These are phyloP conservation scores for Lophius americanus DNA, from an alignment of 2,797 vertebrate species.

Conservation along the genomic window DNA sequence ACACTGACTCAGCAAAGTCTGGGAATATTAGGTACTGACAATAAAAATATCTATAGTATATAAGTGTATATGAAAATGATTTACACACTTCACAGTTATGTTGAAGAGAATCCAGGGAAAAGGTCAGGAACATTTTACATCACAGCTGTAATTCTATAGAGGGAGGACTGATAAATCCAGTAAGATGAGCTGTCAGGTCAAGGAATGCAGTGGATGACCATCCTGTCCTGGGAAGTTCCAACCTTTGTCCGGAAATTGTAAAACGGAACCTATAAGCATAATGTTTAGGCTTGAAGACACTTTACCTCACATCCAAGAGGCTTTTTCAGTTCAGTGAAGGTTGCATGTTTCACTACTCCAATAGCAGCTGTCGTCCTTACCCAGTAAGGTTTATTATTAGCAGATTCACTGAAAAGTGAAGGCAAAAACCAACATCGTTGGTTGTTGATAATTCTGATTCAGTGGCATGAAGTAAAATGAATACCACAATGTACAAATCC, in stretches of 20 bases:
- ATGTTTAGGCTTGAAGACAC: no score
- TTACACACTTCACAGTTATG: not conserved
- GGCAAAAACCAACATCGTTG: no score
- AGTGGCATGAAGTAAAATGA: not conserved
- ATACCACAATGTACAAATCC: not conserved
- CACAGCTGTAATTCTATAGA: not conserved
- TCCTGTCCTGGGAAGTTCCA: conserved; percentile 8
- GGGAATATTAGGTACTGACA: not conserved
- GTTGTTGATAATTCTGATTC: not conserved
- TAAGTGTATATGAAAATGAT: not conserved
- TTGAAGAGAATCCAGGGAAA: not conserved
- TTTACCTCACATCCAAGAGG: no score
- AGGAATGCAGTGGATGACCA: not conserved
- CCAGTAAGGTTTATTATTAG: not conserved
- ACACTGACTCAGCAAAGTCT: not conserved
- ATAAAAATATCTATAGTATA: not conserved
- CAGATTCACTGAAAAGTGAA: not conserved
- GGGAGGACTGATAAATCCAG: not conserved
- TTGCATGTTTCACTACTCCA: not conserved
- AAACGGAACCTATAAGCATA: not conserved
- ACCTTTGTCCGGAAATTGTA: conserved; percentile 1
- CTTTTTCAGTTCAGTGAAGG: not conserved
- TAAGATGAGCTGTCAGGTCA: not conserved
- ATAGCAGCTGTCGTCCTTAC: not conserved
- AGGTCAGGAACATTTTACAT: not conserved